phyloP scores from a whole-genome alignment of 2,888 invertebrate species.

The Chaitophorus viminalis region DNA sequence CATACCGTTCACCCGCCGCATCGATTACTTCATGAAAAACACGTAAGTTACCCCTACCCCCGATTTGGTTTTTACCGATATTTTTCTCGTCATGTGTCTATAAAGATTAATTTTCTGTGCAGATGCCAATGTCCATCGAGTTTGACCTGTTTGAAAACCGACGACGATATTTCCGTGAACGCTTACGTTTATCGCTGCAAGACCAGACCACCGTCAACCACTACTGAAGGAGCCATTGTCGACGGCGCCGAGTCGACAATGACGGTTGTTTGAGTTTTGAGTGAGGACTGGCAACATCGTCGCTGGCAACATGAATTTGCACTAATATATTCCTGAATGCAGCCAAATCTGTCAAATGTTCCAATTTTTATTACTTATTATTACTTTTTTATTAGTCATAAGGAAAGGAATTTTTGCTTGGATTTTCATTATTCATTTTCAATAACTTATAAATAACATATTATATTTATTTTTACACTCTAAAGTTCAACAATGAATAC shows the following conservation, averaged over 20 bases:
- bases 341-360: constrained; percentile 48
- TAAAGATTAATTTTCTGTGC: constrained; percentile 39
- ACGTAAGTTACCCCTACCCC: constrained; percentile 69
- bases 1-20: constrained; percentile 69
- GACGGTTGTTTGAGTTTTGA: constrained; percentile 4
- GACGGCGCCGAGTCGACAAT: neutral
- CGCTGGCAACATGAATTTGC: neutral
- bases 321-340: constrained; percentile 40
- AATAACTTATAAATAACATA: constrained; percentile 2
- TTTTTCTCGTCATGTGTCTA: neutral
- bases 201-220: constrained; percentile 22
- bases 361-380: constrained; percentile 38
- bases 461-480: neutral
- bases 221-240: constrained; percentile 33
- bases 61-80: neutral
- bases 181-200: constrained; percentile 74
- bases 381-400: constrained; percentile 31
- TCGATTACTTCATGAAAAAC: constrained; percentile 72
- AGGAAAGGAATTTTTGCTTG: constrained; percentile 28
- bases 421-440: constrained; percentile 14
- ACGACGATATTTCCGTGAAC: constrained; percentile 72
- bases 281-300: neutral
- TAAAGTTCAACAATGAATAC: neutral
- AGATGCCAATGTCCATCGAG: constrained; percentile 71
- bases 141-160: constrained; percentile 69